A percentile compares a stretch with the other conserved stretches of the same genome.
phyloP scores from a whole-genome alignment of 2,113 vertebrate genomes.

The Laticauda laticaudata region DNA sequence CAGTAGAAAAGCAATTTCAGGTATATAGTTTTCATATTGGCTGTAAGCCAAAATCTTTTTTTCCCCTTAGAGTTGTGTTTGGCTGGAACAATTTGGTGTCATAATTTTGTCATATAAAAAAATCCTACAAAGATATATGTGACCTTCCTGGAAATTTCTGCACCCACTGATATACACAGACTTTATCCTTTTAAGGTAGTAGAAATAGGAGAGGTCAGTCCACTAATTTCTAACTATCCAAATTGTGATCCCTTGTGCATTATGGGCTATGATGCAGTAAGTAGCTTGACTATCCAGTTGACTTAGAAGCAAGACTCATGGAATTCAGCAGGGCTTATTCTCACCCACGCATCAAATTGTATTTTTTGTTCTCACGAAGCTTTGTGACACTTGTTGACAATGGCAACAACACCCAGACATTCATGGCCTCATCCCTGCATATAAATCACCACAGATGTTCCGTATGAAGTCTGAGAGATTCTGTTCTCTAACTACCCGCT shows the following conservation, averaged over 20 bases:
- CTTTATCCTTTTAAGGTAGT: not conserved
- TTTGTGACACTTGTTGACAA: not conserved
- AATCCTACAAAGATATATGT: not conserved
- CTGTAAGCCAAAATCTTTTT: not conserved
- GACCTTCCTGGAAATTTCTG: not conserved
- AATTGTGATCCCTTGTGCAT: not conserved
- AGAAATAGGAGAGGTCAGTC: not conserved
- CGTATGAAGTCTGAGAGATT: not conserved
- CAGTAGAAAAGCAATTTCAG: not conserved
- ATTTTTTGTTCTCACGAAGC: not conserved
- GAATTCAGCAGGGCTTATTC: not conserved
- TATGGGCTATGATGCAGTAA: not conserved
- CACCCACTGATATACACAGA: not conserved
- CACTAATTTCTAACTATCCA: not conserved
- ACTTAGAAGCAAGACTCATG: not conserved
- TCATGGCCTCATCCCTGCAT: not conserved
- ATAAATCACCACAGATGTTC: not conserved
- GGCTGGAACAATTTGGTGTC: not conserved
- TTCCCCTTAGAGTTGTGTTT: not conserved
- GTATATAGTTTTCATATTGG: not conserved
- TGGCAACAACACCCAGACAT: not conserved
- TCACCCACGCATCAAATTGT: no score
- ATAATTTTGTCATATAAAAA: not conserved
- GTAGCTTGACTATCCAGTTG: not conserved
- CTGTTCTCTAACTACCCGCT: not conserved